Conservation (phyloP, 2,113 vertebrate species). For the Menidia beryllina region DNA sequence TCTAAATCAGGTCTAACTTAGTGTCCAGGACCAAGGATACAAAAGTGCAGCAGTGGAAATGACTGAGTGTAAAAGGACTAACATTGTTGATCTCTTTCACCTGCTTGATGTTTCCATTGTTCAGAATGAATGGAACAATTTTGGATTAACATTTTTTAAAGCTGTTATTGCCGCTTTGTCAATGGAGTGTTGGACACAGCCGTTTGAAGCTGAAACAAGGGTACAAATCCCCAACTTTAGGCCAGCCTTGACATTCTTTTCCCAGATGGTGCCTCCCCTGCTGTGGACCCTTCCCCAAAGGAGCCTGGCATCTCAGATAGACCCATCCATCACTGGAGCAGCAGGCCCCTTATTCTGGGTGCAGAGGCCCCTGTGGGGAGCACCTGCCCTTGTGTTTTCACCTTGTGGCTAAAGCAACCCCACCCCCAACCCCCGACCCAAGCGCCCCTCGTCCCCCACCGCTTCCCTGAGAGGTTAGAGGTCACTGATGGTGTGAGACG, state of each 20-base stretch:
- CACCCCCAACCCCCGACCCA: not conserved
- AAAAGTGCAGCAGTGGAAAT: not conserved
- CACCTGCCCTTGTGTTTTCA: conserved; percentile 70
- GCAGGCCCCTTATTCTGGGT: conserved; percentile 31
- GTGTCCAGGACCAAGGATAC: not conserved
- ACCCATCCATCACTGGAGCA: conserved; percentile 69
- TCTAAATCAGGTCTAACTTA: not conserved
- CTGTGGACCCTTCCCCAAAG: conserved; percentile 62
- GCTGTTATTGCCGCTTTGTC: conserved; percentile 63
- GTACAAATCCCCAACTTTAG: conserved; percentile 65
- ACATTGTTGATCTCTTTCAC: conserved; percentile 35
- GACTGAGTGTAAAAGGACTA: not conserved
- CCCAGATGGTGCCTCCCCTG: conserved; percentile 67
- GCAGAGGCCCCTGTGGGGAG: conserved; percentile 44
- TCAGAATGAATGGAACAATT: conserved; percentile 56
- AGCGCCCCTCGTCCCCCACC: conserved; percentile 15
- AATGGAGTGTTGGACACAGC: conserved; percentile 43
- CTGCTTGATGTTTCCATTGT: conserved; percentile 28
- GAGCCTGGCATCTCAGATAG: conserved; percentile 64
- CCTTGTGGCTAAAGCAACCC: conserved; percentile 54
- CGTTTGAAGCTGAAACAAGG: conserved; percentile 67
- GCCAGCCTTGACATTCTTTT: conserved; percentile 73
- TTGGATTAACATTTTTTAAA: conserved; percentile 39
- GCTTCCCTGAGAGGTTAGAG: conserved; percentile 58
- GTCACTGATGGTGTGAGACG: conserved; percentile 60